Evolutionary conservation across 2,797 vertebrate genomes (phyloP).

Genomic region (Anguilla marmorata): DNA sequence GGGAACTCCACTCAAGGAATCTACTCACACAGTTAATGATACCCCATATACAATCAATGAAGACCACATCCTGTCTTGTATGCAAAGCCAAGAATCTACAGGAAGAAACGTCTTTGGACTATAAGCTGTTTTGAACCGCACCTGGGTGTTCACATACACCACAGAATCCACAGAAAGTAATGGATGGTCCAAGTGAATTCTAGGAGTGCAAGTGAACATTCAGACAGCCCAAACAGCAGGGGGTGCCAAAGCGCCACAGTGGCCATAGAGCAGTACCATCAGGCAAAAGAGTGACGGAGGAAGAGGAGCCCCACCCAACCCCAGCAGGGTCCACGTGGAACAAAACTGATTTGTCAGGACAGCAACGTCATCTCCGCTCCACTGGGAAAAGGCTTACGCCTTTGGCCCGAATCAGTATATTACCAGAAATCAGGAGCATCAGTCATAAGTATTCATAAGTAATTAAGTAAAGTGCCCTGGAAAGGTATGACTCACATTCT

Average conservation of each 20-base stretch:
- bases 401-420: not conserved
- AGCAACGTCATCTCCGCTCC: not conserved
- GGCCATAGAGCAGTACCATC: constrained; percentile 14
- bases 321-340: constrained; percentile 7
- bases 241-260: not conserved
- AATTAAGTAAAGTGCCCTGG: constrained; percentile 22
- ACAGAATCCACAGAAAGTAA: not conserved
- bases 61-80: not conserved
- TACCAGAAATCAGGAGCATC: constrained; percentile 11
- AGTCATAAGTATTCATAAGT: constrained; percentile 9
- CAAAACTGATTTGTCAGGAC: constrained; percentile 31
- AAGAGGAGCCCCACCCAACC: constrained; percentile 42
- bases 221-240: not conserved
- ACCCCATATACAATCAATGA: not conserved
- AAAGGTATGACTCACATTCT: constrained; percentile 13
- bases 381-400: not conserved
- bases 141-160: not conserved
- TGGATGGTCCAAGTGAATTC: not conserved
- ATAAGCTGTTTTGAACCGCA: not conserved
- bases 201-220: not conserved
- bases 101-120: not conserved
- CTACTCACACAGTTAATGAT: not conserved
- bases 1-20: not conserved
- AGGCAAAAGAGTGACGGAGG: constrained; percentile 40
- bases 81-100: not conserved